Conservation (phyloP, 2,113 vertebrate genomes). For the Pseudonaja textilis region DNA sequence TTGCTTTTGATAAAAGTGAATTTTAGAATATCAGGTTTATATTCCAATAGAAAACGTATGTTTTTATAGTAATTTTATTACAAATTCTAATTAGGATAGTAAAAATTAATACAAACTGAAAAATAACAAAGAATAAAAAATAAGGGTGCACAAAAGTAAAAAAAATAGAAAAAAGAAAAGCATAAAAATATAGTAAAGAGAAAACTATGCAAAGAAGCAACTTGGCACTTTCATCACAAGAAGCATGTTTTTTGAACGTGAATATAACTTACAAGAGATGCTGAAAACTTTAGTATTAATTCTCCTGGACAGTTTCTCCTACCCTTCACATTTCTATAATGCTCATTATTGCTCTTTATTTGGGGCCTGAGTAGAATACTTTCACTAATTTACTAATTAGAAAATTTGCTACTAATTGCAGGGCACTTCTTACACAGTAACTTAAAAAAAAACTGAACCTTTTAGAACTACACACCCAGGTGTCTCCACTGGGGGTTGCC, state of each 20-base stretch:
- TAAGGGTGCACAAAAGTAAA: background rate
- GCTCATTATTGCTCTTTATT: background rate
- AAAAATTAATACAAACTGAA: background rate
- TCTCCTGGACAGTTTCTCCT: conserved; percentile 13
- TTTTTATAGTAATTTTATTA: conserved; percentile 32
- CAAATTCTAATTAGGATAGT: background rate
- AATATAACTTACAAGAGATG: background rate
- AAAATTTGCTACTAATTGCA: background rate
- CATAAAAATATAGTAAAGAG: background rate
- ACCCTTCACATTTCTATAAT: background rate
- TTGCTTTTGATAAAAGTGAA: conserved; percentile 17
- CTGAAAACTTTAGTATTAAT: conserved; percentile 31
- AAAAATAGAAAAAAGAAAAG: background rate
- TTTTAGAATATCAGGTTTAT: conserved; percentile 42
- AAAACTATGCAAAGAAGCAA: background rate
- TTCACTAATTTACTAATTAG: background rate
- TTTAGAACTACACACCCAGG: background rate
- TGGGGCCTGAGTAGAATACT: background rate
- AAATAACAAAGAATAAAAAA: background rate
- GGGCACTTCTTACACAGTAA: background rate
- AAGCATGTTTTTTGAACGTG: background rate
- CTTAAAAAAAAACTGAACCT: background rate
- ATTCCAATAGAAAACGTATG: conserved; percentile 31
- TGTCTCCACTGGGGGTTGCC: background rate
- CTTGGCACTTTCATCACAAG: background rate